Evolutionary conservation across 1,140 invertebrate species (phyloP).

Genomic region (Drosophila erecta): DNA sequence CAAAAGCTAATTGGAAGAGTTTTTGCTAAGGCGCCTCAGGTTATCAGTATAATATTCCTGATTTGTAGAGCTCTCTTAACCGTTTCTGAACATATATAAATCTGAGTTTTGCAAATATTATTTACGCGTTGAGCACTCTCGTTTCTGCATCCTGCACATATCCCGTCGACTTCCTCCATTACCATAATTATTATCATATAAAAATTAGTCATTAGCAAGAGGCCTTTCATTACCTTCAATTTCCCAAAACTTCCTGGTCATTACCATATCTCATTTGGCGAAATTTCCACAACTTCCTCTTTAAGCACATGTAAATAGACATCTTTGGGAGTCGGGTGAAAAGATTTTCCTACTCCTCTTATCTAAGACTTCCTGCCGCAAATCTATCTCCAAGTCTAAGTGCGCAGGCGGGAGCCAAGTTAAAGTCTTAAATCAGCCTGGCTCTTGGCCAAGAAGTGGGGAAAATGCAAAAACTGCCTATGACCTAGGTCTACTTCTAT

Average conservation of each 20-base stretch:
- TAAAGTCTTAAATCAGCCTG: slow-evolving; percentile 69
- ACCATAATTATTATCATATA: too few relatives aligned
- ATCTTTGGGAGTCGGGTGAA: slow-evolving; percentile 16
- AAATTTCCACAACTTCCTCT: slow-evolving; percentile 27
- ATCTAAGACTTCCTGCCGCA: slow-evolving; percentile 71
- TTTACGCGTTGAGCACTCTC: not conserved
- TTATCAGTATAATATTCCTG: too few relatives aligned
- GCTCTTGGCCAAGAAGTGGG: slow-evolving; percentile 52
- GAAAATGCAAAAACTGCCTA: slow-evolving; percentile 9
- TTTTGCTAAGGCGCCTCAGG: too few relatives aligned
- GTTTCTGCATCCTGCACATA: too few relatives aligned
- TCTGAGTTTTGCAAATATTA: not conserved
- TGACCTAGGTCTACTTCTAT: slow-evolving; percentile 1
- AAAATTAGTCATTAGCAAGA: too few relatives aligned
- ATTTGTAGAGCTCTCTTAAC: too few relatives aligned
- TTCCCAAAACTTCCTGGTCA: not conserved
- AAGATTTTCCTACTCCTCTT: slow-evolving; percentile 22
- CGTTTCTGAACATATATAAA: too few relatives aligned
- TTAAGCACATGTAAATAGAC: slow-evolving; percentile 26
- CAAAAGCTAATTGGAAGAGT: not conserved
- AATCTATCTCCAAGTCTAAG: slow-evolving; percentile 54
- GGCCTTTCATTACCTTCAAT: not conserved
- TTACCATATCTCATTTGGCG: slow-evolving; percentile 9
- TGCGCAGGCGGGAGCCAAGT: slow-evolving; percentile 39
- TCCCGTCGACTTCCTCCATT: too few relatives aligned